Conservation (phyloP, 2,113 vertebrate species). For the Trinectes maculatus region DNA sequence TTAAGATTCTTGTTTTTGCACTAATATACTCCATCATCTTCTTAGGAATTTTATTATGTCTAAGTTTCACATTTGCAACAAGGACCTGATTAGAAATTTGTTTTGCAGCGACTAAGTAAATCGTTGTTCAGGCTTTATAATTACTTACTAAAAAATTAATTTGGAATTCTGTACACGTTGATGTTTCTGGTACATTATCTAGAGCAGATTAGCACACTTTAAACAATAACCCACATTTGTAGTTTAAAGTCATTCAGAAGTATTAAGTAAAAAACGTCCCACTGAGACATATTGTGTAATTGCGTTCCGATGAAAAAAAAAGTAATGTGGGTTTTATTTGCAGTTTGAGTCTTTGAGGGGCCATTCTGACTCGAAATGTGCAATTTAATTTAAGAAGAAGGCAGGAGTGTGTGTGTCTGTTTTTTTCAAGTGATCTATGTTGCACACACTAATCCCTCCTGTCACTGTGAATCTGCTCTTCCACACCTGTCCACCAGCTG, state of each 20-base stretch:
- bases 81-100: neutral
- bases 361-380: neutral
- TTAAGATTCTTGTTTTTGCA: neutral
- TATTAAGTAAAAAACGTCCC: slow-evolving; percentile 10
- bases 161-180: no score
- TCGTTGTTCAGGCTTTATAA: no score
- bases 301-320: neutral
- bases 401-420: no score
- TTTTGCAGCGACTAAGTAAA: no score
- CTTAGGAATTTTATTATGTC: neutral
- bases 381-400: no score
- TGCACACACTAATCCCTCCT: neutral
- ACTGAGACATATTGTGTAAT: slow-evolving; percentile 10
- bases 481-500: slow-evolving; percentile 12
- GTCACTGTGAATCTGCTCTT: slow-evolving; percentile 5
- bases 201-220: slow-evolving; percentile 19
- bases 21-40: neutral
- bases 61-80: slow-evolving; percentile 7
- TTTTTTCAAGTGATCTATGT: neutral
- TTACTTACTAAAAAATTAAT: no score
- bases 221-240: slow-evolving; percentile 15
- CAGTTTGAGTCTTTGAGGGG: neutral
- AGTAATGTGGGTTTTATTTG: neutral
- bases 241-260: slow-evolving; percentile 8
- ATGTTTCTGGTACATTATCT: slow-evolving; percentile 12